These are phyloP conservation scores for Eupithecia abbreviata DNA, from an alignment of 2,888 invertebrate species.

Conservation along the genomic window DNA sequence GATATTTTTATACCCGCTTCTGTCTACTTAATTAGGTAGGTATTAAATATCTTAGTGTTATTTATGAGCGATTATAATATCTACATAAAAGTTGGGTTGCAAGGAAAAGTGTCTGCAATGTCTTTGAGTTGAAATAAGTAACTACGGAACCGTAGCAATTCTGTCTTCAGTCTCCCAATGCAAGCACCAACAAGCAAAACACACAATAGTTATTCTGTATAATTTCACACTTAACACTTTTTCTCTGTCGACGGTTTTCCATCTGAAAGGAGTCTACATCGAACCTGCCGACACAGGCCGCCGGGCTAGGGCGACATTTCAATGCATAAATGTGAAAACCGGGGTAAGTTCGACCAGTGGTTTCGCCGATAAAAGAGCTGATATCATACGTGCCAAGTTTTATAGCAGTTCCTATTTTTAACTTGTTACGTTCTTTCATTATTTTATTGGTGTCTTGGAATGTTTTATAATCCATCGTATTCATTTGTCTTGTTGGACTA, in stretches of 20 bases:
- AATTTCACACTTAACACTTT: not conserved
- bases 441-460: not conserved
- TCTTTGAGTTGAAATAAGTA: not conserved
- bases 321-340: not conserved
- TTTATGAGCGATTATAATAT: constrained; percentile 18
- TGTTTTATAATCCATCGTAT: not conserved
- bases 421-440: not conserved
- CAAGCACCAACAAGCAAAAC: not conserved
- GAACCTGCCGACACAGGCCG: too few species aligned
- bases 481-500: not conserved
- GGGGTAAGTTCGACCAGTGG: not conserved
- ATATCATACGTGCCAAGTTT: not conserved
- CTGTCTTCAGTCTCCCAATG: not conserved
- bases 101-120: constrained; percentile 18
- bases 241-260: not conserved
- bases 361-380: not conserved
- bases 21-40: constrained; percentile 26
- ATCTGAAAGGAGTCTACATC: not conserved
- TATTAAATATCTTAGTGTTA: constrained; percentile 19
- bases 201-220: not conserved
- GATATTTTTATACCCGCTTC: constrained; percentile 75
- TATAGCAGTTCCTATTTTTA: not conserved
- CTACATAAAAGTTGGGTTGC: constrained; percentile 5
- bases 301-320: not conserved
- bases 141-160: not conserved